Conservation (phyloP, 2,113 vertebrate genomes). For the Aplodontia rufa region DNA sequence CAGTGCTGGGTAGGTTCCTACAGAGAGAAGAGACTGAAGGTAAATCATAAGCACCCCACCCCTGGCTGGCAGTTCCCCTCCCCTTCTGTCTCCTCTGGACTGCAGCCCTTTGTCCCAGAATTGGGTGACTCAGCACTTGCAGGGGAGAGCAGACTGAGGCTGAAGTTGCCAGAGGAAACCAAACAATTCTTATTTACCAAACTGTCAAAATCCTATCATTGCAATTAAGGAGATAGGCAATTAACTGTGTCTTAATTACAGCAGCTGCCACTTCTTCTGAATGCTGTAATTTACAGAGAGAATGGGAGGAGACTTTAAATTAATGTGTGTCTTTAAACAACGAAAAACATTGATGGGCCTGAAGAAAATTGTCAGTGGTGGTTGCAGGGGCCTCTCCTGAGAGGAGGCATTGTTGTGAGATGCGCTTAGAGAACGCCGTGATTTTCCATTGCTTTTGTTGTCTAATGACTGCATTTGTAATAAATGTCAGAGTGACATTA, state of each 20-base stretch:
- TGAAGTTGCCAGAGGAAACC: conserved; percentile 82
- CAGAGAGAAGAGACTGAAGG: background rate
- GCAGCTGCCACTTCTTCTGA: conserved; percentile 88
- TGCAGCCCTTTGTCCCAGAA: background rate
- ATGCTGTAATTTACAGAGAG: conserved; percentile 86
- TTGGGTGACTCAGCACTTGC: background rate
- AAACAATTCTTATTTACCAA: conserved; percentile 88
- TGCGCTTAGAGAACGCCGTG: fast-evolving
- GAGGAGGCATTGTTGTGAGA: conserved; percentile 26
- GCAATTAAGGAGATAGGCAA: conserved; percentile 88
- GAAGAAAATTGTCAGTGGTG: conserved; percentile 36
- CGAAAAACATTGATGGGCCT: conserved; percentile 70
- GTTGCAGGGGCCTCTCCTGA: background rate
- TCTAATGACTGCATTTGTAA: background rate
- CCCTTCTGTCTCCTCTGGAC: fast-evolving
- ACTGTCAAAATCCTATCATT: conserved; percentile 88
- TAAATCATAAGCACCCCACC: background rate
- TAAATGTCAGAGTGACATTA: background rate
- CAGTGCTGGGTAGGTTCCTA: background rate
- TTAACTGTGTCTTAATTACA: conserved; percentile 89
- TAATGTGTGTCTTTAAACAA: conserved; percentile 85
- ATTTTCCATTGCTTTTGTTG: conserved; percentile 14
- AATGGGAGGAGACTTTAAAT: conserved; percentile 84
- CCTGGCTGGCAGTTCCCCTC: background rate
- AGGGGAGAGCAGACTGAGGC: conserved; percentile 58